A percentile compares a stretch with the other conserved stretches of the same genome.
Evolutionary conservation across 2,888 invertebrate genomes (phyloP).

Genomic region (Hirtodrosophila duncani): DNA sequence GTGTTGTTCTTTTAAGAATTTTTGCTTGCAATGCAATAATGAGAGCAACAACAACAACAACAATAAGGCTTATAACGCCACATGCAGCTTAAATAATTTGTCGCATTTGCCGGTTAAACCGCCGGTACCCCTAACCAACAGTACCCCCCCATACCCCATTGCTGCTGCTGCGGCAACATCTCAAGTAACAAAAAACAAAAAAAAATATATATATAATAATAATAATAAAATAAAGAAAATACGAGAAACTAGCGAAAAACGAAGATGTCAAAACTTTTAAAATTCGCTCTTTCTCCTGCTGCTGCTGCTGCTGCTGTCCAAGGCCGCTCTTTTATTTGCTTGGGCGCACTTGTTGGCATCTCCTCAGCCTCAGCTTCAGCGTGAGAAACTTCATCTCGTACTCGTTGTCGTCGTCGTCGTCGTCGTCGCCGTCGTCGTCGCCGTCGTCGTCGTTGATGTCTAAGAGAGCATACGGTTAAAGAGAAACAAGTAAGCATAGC

Average conservation of each 20-base stretch:
- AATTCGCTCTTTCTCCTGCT: too few species aligned
- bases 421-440: too few species aligned
- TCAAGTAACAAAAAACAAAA: too few species aligned
- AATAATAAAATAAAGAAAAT: too few species aligned
- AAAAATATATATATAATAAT: too few species aligned
- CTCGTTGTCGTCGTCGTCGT: too few species aligned
- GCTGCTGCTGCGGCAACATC: too few species aligned
- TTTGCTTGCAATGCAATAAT: too few species aligned
- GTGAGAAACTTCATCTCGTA: too few species aligned
- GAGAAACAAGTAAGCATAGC: constrained; percentile 24
- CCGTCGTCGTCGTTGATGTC: constrained; percentile 15
- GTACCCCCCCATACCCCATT: not conserved
- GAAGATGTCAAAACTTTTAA: not conserved
- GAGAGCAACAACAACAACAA: constrained; percentile 5
- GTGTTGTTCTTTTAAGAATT: constrained; percentile 18
- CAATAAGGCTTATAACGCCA: constrained; percentile 20
- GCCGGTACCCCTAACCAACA: not conserved
- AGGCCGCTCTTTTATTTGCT: too few species aligned
- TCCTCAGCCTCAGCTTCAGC: too few species aligned
- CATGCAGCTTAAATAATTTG: constrained; percentile 67
- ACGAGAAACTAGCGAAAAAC: constrained; percentile 11
- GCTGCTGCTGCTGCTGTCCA: too few species aligned
- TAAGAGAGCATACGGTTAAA: constrained; percentile 17
- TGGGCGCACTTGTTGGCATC: constrained; percentile 70
- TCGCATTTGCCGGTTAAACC: constrained; percentile 50